Evolutionary conservation across 2,113 vertebrate genomes (phyloP).

Genomic region (Nestor notabilis): DNA sequence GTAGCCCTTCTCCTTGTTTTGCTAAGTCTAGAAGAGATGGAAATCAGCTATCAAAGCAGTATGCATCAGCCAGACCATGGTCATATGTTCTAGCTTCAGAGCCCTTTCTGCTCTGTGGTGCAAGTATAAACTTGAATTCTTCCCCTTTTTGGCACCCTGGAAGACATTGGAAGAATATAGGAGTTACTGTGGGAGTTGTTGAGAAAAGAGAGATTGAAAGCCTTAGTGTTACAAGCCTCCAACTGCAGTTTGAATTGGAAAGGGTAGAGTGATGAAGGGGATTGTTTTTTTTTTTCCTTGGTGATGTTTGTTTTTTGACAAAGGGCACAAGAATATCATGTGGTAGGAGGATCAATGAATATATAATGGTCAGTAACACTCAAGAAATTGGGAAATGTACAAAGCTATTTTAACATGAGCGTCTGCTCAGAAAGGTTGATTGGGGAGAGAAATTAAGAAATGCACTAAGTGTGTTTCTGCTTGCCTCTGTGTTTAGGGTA

Average conservation of each 20-base stretch:
- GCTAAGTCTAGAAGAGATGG: not conserved
- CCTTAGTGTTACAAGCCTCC: not conserved
- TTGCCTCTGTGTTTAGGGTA: constrained; percentile 81
- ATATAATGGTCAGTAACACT: not conserved
- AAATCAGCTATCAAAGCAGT: not conserved
- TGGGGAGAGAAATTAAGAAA: not conserved
- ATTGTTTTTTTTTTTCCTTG: not conserved
- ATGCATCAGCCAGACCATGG: not conserved
- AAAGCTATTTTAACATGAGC: not conserved
- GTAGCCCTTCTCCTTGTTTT: not conserved
- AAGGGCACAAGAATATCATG: not conserved
- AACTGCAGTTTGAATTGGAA: not conserved
- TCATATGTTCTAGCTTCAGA: not conserved
- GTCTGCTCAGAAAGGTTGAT: not conserved
- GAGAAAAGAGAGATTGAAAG: not conserved
- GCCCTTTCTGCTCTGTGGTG: not conserved
- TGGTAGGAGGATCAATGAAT: not conserved
- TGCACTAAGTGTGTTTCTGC: not conserved
- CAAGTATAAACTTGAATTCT: not conserved
- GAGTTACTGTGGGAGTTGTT: not conserved
- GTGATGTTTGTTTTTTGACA: not conserved
- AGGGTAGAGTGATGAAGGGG: not conserved
- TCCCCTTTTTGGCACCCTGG: not conserved
- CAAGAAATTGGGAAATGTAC: not conserved
- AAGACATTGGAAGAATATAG: not conserved